These are phyloP conservation scores for Cynocephalus volans DNA, from an alignment of 2,113 vertebrate genomes.

Conservation along the genomic window DNA sequence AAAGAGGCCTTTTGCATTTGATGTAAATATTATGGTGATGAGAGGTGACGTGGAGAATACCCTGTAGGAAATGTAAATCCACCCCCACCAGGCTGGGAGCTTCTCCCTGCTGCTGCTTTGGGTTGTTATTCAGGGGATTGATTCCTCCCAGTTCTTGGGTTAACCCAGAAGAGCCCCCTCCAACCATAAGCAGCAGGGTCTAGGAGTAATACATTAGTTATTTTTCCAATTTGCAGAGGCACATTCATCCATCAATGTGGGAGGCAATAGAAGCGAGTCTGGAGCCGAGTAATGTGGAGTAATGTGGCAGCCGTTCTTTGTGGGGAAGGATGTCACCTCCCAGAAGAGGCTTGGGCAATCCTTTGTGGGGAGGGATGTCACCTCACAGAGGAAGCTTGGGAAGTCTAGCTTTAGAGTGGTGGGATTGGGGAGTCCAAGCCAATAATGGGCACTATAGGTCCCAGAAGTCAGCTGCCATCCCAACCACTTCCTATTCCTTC, in stretches of 20 bases:
- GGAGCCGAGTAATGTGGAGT: not conserved
- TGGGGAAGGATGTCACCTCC: not conserved
- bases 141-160: slow-evolving; percentile 70
- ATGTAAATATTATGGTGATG: slow-evolving; percentile 88
- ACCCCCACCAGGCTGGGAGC: slow-evolving; percentile 80
- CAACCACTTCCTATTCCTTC: not conserved
- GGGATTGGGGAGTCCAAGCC: not conserved
- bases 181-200: slow-evolving; percentile 45
- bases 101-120: slow-evolving; percentile 66
- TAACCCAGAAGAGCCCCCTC: slow-evolving; percentile 74
- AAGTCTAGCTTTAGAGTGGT: not conserved
- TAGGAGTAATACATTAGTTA: slow-evolving; percentile 58
- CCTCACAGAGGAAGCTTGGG: not conserved
- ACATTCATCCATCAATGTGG: slow-evolving; percentile 67
- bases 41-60: slow-evolving; percentile 84
- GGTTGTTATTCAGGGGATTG: slow-evolving; percentile 75
- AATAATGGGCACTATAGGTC: not conserved
- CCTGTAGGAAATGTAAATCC: slow-evolving; percentile 84
- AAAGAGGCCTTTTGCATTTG: slow-evolving; percentile 86
- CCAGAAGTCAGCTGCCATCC: not conserved
- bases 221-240: slow-evolving; percentile 75
- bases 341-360: not conserved
- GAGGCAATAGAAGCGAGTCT: not conserved
- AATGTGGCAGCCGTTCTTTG: not conserved
- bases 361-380: not conserved